Evolutionary conservation across 2,113 vertebrate species (phyloP).

Genomic region (Lophochroa leadbeateri): DNA sequence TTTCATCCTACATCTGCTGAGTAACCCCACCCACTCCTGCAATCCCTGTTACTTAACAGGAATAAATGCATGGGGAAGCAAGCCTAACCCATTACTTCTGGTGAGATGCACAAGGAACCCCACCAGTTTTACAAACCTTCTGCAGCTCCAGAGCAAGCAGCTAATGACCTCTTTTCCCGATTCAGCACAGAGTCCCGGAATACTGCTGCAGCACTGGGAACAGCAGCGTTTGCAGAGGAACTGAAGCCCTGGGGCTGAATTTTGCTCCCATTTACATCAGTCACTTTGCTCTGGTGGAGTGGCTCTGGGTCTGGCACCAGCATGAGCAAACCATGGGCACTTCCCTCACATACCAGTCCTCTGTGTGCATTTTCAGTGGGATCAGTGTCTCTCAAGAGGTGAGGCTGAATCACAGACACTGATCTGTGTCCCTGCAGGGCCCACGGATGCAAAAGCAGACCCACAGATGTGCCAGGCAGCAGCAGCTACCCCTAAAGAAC

Average conservation of each 20-base stretch:
- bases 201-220: background rate
- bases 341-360: background rate
- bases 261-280: background rate
- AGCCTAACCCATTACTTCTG: background rate
- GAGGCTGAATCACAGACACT: accelerated
- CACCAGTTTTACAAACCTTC: background rate
- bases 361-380: accelerated
- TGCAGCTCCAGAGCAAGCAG: background rate
- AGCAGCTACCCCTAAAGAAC: background rate
- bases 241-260: background rate
- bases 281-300: accelerated
- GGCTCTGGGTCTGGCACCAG: accelerated
- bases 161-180: background rate
- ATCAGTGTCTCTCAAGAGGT: background rate
- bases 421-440: accelerated
- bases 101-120: background rate
- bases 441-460: accelerated
- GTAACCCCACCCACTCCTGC: accelerated
- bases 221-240: accelerated
- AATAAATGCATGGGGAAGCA: background rate
- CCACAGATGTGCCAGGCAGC: background rate
- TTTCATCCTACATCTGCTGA: background rate
- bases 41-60: background rate
- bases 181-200: background rate
- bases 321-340: accelerated